phyloP scores from a whole-genome alignment of 2,888 invertebrate genomes.

The Lutraria lutraria region DNA sequence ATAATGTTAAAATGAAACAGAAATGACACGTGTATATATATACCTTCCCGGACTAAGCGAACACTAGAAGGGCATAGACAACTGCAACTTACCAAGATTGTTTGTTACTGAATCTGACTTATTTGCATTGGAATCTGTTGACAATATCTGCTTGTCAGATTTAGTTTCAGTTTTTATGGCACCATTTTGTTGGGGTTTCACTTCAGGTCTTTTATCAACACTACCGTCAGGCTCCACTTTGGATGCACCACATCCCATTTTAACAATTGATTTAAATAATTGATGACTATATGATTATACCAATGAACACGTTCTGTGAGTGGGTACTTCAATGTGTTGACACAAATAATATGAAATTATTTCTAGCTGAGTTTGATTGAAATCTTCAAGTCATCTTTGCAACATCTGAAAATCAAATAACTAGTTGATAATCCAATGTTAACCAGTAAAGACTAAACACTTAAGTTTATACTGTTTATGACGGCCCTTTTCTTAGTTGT shows the following conservation, averaged over 20 bases:
- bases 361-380: not conserved
- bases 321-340: not conserved
- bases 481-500: no score
- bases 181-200: constrained; percentile 63
- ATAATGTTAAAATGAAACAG: no score
- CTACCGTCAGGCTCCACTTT: constrained; percentile 67
- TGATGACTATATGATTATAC: constrained; percentile 17
- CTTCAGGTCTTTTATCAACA: constrained; percentile 56
- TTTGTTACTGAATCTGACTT: constrained; percentile 59
- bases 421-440: not conserved
- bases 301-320: constrained; percentile 33
- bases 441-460: no score
- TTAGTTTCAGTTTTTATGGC: constrained; percentile 45
- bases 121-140: constrained; percentile 73
- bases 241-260: constrained; percentile 76
- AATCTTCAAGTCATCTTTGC: not conserved
- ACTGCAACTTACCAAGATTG: constrained; percentile 67
- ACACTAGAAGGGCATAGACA: not conserved
- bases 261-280: constrained; percentile 13
- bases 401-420: not conserved
- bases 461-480: no score
- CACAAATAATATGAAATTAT: not conserved
- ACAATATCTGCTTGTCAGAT: constrained; percentile 26
- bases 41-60: no score
- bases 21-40: no score